Evolutionary conservation across 2,113 vertebrate genomes (phyloP).

Genomic region (Nyctibius bracteatus): DNA sequence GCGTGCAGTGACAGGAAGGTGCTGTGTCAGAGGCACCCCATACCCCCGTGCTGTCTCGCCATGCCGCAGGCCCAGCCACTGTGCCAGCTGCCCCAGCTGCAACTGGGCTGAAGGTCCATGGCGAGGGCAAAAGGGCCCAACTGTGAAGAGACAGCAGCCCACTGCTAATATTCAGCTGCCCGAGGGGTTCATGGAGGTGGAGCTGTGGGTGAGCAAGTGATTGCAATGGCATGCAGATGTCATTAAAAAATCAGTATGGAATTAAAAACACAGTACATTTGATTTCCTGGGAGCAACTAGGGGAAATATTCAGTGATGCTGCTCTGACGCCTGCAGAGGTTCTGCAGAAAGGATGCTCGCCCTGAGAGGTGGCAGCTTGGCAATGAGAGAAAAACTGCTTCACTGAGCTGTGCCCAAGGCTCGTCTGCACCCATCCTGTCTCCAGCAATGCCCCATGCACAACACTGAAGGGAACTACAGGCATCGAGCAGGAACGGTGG

Average conservation of each 20-base stretch:
- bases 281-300: neutral
- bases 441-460: rapidly evolving
- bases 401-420: rapidly evolving
- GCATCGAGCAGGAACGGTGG: neutral
- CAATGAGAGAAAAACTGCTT: rapidly evolving
- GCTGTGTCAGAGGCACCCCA: neutral
- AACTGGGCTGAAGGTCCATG: neutral
- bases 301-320: neutral
- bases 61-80: neutral
- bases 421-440: rapidly evolving
- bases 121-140: neutral
- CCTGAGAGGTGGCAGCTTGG: neutral
- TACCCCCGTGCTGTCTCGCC: rapidly evolving
- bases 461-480: rapidly evolving
- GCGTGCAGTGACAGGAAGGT: neutral
- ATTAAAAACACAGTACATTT: neutral
- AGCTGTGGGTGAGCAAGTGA: neutral
- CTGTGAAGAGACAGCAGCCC: neutral
- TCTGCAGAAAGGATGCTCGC: neutral
- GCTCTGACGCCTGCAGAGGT: neutral
- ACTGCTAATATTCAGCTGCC: neutral
- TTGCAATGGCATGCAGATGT: neutral
- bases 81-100: neutral
- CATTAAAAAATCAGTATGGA: neutral
- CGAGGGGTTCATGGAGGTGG: neutral